Percentiles rank a stretch among this genome's conserved stretches.
Evolutionary conservation across 2,113 vertebrate species (phyloP).

Genomic region (Stegostoma tigrinum): DNA sequence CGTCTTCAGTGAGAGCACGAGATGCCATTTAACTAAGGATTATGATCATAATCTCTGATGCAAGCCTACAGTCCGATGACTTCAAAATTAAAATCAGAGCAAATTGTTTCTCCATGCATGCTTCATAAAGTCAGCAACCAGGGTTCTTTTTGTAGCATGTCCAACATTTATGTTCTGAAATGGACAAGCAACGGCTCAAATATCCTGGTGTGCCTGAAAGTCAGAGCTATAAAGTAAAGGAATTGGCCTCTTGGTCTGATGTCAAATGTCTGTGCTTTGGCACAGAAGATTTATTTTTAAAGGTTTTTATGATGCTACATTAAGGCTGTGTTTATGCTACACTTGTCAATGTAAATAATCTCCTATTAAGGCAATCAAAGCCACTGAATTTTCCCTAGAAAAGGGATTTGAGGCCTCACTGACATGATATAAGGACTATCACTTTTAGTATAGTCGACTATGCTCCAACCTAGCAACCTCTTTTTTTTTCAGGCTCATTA

Average conservation of each 20-base stretch:
- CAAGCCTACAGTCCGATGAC: conserved; percentile 30
- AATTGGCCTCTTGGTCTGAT: not conserved
- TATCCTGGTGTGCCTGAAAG: not conserved
- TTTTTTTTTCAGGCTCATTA: not conserved
- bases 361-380: not conserved
- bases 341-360: not conserved
- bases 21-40: conserved; percentile 48
- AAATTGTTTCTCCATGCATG: conserved; percentile 10
- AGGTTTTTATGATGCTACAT: not conserved
- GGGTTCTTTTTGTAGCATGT: not conserved
- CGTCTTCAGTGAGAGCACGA: conserved; percentile 45
- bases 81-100: not conserved
- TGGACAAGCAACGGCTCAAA: not conserved
- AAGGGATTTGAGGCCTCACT: not conserved
- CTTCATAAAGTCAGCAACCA: not conserved
- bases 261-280: not conserved
- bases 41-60: conserved; percentile 44
- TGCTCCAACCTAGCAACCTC: not conserved
- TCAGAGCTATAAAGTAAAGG: not conserved
- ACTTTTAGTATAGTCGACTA: not conserved
- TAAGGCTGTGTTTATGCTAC: not conserved
- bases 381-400: not conserved
- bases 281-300: not conserved
- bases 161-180: not conserved
- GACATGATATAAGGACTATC: not conserved